These are phyloP conservation scores for Heliconius cydno DNA, from an alignment of 2,888 invertebrate species.

Conservation along the genomic window DNA sequence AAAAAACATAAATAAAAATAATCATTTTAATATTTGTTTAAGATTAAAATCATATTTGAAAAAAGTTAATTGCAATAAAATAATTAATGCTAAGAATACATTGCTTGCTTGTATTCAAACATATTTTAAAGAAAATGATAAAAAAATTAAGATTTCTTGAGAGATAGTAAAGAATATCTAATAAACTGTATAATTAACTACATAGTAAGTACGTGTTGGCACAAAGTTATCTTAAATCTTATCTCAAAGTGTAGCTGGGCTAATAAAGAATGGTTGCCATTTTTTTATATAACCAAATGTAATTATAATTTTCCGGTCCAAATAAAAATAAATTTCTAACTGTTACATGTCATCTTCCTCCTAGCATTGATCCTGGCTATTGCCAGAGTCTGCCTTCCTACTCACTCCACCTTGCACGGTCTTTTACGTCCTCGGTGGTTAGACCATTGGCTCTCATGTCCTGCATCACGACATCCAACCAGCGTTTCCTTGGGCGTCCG, in stretches of 20 bases:
- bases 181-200: neutral
- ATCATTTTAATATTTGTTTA: neutral
- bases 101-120: neutral
- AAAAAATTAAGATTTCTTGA: neutral
- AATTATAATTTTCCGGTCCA: constrained; percentile 4
- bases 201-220: neutral
- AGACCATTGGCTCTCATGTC: no score
- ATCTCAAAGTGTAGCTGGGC: no score
- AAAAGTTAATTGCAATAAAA: no score
- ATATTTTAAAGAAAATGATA: neutral
- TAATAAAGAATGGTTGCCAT: no score
- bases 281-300: neutral
- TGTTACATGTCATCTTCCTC: neutral
- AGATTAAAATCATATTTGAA: neutral
- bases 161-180: neutral
- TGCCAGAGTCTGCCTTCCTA: no score
- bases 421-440: no score
- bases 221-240: neutral
- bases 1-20: neutral
- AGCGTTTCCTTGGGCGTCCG: no score
- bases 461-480: no score
- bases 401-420: no score
- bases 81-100: neutral
- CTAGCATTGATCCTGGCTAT: no score
- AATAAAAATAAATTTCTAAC: neutral